Conservation (phyloP, 2,797 vertebrate genomes). For the Threskiornis aethiopicus region DNA sequence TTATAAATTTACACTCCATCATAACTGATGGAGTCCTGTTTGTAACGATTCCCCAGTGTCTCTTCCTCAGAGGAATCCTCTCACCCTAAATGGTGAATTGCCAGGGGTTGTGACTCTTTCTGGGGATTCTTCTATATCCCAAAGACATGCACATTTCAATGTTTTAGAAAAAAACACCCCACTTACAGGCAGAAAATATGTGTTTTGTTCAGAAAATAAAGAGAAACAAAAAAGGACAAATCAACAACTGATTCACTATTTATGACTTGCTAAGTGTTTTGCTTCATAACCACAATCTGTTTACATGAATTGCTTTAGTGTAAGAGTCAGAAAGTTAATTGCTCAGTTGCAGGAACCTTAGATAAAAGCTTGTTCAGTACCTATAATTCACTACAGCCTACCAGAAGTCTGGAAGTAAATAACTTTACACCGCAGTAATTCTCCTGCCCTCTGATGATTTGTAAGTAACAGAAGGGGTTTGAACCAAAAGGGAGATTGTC, state of each 20-base stretch:
- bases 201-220: neutral
- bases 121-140: neutral
- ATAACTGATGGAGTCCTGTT: neutral
- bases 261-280: slow-evolving; percentile 54
- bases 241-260: slow-evolving; percentile 17
- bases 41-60: neutral
- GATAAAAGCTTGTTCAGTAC: slow-evolving; percentile 62
- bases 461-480: neutral
- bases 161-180: neutral
- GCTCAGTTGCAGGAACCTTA: slow-evolving; percentile 49
- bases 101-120: neutral
- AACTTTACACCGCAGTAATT: slow-evolving; percentile 18
- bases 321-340: slow-evolving; percentile 70
- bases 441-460: neutral
- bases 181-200: neutral
- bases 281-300: slow-evolving; percentile 67
- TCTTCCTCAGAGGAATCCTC: neutral
- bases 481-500: neutral
- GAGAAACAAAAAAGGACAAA: neutral
- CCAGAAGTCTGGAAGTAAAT: slow-evolving; percentile 34
- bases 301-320: slow-evolving; percentile 43
- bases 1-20: neutral
- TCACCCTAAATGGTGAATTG: neutral
- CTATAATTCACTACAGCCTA: slow-evolving; percentile 50
- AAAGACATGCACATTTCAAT: neutral